Evolutionary conservation across 2,888 invertebrate species (phyloP), one percentile per base, ranked within the genome.

Genomic region (Latrodectus elegans): DNA sequence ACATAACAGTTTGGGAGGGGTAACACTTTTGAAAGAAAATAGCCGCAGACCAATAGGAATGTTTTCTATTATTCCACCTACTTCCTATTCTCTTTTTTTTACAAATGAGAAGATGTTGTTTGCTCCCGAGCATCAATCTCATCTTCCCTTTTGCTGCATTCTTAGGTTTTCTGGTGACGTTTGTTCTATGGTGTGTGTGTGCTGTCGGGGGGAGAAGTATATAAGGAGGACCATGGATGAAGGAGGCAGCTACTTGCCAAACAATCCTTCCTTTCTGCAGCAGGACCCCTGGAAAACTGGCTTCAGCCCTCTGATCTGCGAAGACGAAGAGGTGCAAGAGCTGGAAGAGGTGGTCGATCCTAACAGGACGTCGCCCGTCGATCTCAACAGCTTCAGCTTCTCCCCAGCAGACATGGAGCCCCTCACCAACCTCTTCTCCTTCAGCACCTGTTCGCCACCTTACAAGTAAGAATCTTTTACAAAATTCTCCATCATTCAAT

Each of bases 141-240:
- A 4, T 68, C 68, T 51, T 70, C 14, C 55, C 75, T 70, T 74
- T 53, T 70, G 38, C 64, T 79, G 88, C 88, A 88, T 79, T 88
- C 83, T 83, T 88, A 84, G 70, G 88, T 88, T 88, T 88, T 88
- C 85, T 73, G 81, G 64, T 73, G 78, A 78, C 70, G 78, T 70
- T 26, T 17, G 53, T 15, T 52, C 22, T 38, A 38, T 38, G 38
- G 38, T 38, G 38, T 38, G 38, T 38, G 38, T 38, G 38, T 38
- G 38, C 38, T 38, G 6, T 6, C 4, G 38, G 38, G 38, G 38
- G 38, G 38, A 38, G 26, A 38, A 17, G 53, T 76, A 80, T 75
- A 86, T 80, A 80, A 75, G n/a, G 60, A n/a, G 12, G n/a, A 67
- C 65, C 26, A 81, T 81, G 81, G 81, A 81, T 26, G 81, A 73